A percentile compares a stretch with the other conserved stretches of the same genome.
Conservation (phyloP, 2,888 invertebrate genomes). For the Gymnocheta viridis region DNA sequence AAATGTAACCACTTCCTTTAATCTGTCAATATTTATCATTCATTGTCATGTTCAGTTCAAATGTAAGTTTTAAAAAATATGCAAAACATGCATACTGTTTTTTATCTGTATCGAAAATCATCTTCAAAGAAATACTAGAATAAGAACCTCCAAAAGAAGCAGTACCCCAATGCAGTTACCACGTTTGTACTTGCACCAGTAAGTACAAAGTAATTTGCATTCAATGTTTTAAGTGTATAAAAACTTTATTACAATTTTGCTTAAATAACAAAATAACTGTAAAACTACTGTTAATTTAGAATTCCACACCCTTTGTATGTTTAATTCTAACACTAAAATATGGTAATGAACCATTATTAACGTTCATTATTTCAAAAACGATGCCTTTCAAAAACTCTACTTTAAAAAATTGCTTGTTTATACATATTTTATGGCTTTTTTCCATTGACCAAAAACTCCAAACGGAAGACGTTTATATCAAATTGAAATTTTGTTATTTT, state of each 20-base stretch:
- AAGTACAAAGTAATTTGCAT: slow-evolving; percentile 11
- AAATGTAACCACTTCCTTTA: slow-evolving; percentile 60
- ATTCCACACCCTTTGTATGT: slow-evolving; percentile 67
- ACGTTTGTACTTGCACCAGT: neutral
- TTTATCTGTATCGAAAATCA: slow-evolving; percentile 1
- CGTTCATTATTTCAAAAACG: slow-evolving; percentile 15
- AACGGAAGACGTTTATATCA: slow-evolving; percentile 53
- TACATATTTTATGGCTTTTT: slow-evolving; percentile 4
- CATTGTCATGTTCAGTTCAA: slow-evolving; percentile 67
- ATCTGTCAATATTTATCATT: slow-evolving; percentile 66
- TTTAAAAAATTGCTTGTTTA: slow-evolving; percentile 6
- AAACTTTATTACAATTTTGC: slow-evolving; percentile 27
- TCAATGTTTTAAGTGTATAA: neutral
- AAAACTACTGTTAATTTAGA: slow-evolving; percentile 50
- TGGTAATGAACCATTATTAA: slow-evolving; percentile 65
- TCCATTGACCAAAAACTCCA: slow-evolving; percentile 7
- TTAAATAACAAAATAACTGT: neutral
- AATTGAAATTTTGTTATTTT: slow-evolving; percentile 2
- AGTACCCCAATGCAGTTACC: neutral
- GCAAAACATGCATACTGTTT: neutral
- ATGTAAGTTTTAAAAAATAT: slow-evolving; percentile 34
- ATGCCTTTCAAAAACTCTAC: slow-evolving; percentile 26
- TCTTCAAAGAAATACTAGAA: slow-evolving; percentile 48
- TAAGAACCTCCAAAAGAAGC: slow-evolving; percentile 5
- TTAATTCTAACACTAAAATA: slow-evolving; percentile 65